Evolutionary conservation across 2,113 vertebrate species (phyloP), one percentile per base, ranked within the genome.

Genomic region (Laticauda colubrina): DNA sequence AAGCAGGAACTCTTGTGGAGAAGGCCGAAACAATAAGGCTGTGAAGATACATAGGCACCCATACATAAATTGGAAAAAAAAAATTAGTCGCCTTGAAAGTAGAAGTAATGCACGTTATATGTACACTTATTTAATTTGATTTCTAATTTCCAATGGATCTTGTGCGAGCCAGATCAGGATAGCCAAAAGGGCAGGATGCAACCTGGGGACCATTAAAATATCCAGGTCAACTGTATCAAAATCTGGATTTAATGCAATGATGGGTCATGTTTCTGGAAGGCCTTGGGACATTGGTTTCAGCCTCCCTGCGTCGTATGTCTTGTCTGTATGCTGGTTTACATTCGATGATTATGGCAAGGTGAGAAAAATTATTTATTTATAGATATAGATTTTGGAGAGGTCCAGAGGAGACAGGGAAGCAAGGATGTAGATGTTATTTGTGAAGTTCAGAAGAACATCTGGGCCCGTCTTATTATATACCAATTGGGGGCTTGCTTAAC

Each of bases 91-190:
- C 64, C 29, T 69, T 69, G 18, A 69, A 34, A 34, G 64, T 34
- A 69, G 64, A 69, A 69, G 14, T 5, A 15, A 0, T 69, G 5
- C 64, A 18, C 0, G 29, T 4, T 14, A 45, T 45, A 45, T 45
- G 61, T n/a, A n/a, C 4, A 5, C 11, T 14, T 69, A n/a, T 34
- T 69, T 69, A 69, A n/a, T 69, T 69, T 69, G 64, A 34, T 69
- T 69, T 69, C 64, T 69, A n/a, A n/a, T 69, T 69, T 69, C 64
- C 2, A 5, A n/a, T n/a, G n/a, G 29, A 69, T 69, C 64, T n/a
- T 2, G 0, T n/a, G 26, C 11, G 26, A 26, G 26, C 59, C 10
- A 0, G 59, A 64, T 29, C 0, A 1, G 61, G 61, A n/a, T 4
- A 5, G 11, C 61, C 11, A 14, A 69, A 23, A 69, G 12, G 29